Conservation (phyloP, 2,113 vertebrate species). For the Oreochromis spilurus region DNA sequence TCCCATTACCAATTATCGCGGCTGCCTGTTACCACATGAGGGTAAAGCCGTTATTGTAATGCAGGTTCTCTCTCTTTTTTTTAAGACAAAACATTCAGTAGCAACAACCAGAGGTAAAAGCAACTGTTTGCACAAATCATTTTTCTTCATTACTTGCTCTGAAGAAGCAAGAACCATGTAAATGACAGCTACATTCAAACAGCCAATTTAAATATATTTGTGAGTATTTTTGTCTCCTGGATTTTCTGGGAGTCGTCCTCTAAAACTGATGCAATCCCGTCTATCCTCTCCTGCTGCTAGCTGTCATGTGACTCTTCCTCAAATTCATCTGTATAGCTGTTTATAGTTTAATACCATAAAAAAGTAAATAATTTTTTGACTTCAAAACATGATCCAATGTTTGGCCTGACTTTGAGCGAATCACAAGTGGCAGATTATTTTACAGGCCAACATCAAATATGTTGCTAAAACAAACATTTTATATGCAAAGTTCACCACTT, state of each 20-base stretch:
- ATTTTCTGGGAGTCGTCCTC: background rate
- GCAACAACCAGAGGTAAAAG: background rate
- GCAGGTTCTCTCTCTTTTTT: background rate
- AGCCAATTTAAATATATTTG: background rate
- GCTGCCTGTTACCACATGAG: constrained; percentile 37
- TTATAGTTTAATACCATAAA: background rate
- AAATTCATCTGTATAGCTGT: background rate
- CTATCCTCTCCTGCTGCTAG: background rate
- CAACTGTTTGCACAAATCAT: background rate
- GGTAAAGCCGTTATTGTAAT: constrained; percentile 15
- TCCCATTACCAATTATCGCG: constrained; percentile 50
- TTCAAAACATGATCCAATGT: background rate
- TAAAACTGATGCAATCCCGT: background rate
- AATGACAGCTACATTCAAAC: background rate
- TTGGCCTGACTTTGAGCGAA: background rate
- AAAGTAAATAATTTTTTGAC: background rate
- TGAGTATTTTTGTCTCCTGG: background rate
- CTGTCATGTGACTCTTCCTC: background rate
- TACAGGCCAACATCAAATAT: background rate
- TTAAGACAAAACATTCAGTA: background rate
- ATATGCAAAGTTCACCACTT: background rate
- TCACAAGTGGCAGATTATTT: background rate
- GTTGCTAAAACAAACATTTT: background rate
- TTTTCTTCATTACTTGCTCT: background rate
- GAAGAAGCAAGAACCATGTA: background rate